Evolutionary conservation across 1,140 invertebrate species (phyloP), one percentile per base, ranked within the genome.

Genomic region (Leptinotarsa undecemlineata): DNA sequence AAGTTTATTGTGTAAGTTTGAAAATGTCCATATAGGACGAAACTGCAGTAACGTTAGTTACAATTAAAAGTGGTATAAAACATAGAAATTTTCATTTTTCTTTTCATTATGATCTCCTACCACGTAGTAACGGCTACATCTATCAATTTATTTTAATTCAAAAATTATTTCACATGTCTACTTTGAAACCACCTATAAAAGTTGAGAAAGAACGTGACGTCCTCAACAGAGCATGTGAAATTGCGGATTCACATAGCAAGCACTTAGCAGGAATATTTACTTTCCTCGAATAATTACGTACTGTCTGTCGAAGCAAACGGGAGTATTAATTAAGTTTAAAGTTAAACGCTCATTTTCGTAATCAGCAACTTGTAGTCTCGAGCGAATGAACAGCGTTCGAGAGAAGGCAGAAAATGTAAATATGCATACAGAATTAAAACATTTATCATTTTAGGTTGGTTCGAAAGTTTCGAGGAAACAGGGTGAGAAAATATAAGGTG

Each of bases 311-410:
- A 57, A 57, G 33, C 51, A 17, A n/a, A 57, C 51, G 51, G 51
- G 51, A 57, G 51, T 57, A 57, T 57, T 15, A 57, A 57, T 57
- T 57, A 57, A 57, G 51, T 57, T 57, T 57, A n/a, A 57, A 57
- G 51, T 57, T 57, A 19, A 57, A 57, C 51, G 51, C 51, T 57
- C 51, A 57, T 57, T 57, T 57, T 57, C 51, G n/a, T 57, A 57
- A 57, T 57, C 51, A 57, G 15, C 51, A 57, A 57, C 51, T 57
- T 57, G 51, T 57, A 57, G 51, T 57, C 51, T 3, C 51, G n/a
- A 19, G 51, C 51, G 51, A 57, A 19, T 19, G 51, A 57, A 14
- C 51, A 57, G 51, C 51, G 51, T 57, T 57, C n/a, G n/a, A 57
- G 51, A n/a, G 17, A 57, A 57, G 51, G 17, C 51, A 57, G 51